These are phyloP conservation scores for Australoheros facetus DNA, from an alignment of 2,797 vertebrate species.

Conservation along the genomic window DNA sequence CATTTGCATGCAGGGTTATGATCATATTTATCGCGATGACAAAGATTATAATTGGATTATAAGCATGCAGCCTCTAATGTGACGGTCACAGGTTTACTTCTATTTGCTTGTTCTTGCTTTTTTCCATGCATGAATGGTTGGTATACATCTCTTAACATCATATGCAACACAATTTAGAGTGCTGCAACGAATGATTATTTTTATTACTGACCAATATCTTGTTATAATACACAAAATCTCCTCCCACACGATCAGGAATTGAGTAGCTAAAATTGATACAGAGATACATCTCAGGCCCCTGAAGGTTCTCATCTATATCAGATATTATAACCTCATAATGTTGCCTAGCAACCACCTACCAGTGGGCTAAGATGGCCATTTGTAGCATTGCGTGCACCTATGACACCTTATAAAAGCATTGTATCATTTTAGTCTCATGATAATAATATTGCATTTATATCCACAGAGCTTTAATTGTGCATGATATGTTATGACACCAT, in stretches of 20 bases:
- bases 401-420: neutral
- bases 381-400: neutral
- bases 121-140: neutral
- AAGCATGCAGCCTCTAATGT: neutral
- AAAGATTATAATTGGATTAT: neutral
- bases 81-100: neutral
- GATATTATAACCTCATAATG: neutral
- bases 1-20: conserved; percentile 17
- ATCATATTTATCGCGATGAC: conserved; percentile 26
- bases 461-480: neutral
- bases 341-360: neutral
- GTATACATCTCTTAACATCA: neutral
- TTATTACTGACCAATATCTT: neutral
- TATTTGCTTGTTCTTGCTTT: neutral
- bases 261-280: neutral
- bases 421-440: neutral
- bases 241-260: neutral
- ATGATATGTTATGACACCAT: neutral
- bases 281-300: neutral
- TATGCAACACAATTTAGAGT: neutral
- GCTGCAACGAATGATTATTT: neutral
- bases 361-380: neutral
- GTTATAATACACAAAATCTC: no score
- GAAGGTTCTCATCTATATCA: neutral
- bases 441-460: neutral